Percentiles rank a stretch among this genome's conserved stretches.
Conservation (phyloP, 2,797 vertebrate genomes). For the Karalla daura region DNA sequence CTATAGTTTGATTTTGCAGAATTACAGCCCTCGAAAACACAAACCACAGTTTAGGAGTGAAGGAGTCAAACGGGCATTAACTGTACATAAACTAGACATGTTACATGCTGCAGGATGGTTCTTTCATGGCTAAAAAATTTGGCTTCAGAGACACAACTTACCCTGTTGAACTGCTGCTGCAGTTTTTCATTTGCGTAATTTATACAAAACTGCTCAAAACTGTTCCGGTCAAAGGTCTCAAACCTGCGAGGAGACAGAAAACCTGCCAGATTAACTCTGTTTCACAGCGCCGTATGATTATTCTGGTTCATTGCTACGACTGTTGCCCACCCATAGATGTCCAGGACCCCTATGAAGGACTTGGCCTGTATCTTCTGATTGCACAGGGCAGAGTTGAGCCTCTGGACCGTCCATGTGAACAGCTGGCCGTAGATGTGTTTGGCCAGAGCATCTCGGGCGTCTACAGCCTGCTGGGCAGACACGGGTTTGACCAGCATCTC, state of each 20-base stretch:
- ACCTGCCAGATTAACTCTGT: background rate
- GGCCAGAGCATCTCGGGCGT: slow-evolving; percentile 82
- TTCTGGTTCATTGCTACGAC: slow-evolving; percentile 24
- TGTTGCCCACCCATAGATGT: slow-evolving; percentile 88
- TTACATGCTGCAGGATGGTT: too few relatives aligned
- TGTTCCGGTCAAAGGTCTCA: slow-evolving; percentile 87
- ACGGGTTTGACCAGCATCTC: slow-evolving; percentile 85
- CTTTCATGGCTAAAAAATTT: too few relatives aligned
- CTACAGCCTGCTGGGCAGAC: slow-evolving; percentile 77
- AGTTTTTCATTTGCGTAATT: slow-evolving; percentile 90
- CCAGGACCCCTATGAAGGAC: slow-evolving; percentile 85
- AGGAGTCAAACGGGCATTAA: background rate
- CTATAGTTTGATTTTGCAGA: too few relatives aligned
- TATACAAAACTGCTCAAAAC: slow-evolving; percentile 91
- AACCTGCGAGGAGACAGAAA: slow-evolving; percentile 75
- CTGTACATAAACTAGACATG: background rate
- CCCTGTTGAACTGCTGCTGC: slow-evolving; percentile 88
- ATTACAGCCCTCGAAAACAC: too few relatives aligned
- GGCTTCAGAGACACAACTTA: slow-evolving; percentile 51
- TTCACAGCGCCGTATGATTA: background rate
- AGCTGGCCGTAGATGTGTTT: slow-evolving; percentile 85
- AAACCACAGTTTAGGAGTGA: background rate
- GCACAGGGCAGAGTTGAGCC: slow-evolving; percentile 81
- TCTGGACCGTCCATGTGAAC: slow-evolving; percentile 84
- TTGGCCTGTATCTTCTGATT: slow-evolving; percentile 57